A percentile compares a stretch with the other conserved stretches of the same genome.
phyloP scores from a whole-genome alignment of 2,888 invertebrate genomes.

The Ceriagrion tenellum region DNA sequence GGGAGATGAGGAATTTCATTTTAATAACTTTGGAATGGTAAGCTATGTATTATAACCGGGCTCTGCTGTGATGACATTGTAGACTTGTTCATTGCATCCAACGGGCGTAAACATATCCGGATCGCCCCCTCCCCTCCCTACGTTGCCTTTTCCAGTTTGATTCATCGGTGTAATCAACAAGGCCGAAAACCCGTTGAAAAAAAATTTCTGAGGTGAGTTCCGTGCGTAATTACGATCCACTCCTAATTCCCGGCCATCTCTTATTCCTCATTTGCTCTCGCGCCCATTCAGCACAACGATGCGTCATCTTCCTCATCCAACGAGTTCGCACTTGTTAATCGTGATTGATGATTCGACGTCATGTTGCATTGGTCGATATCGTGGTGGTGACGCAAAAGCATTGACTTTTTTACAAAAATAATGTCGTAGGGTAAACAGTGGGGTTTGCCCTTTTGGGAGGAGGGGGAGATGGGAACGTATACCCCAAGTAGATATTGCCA shows the following conservation, averaged over 20 bases:
- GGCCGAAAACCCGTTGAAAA: not conserved
- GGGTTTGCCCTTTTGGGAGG: not conserved
- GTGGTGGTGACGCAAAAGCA: not conserved
- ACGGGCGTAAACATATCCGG: too few relatives aligned
- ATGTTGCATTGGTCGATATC: not conserved
- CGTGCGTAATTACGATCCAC: not conserved
- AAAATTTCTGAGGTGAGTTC: not conserved
- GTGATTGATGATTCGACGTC: not conserved
- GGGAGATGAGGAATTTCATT: too few relatives aligned
- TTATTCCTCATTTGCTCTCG: not conserved
- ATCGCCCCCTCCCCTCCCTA: not conserved
- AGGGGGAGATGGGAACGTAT: too few relatives aligned
- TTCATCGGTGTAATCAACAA: conserved; percentile 3
- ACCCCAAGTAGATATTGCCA: not conserved
- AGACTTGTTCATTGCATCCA: too few relatives aligned
- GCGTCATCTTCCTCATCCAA: not conserved
- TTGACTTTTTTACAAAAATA: not conserved
- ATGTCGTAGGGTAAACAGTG: not conserved
- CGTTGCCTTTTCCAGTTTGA: not conserved
- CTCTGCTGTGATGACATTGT: too few relatives aligned
- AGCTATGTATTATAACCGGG: too few relatives aligned
- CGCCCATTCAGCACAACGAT: not conserved
- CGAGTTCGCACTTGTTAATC: not conserved
- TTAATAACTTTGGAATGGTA: too few relatives aligned
- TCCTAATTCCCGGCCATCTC: not conserved